A percentile compares a stretch with the other conserved stretches of the same genome.
Evolutionary conservation across 2,888 invertebrate genomes (phyloP).

Genomic region (Pheosia tremula): DNA sequence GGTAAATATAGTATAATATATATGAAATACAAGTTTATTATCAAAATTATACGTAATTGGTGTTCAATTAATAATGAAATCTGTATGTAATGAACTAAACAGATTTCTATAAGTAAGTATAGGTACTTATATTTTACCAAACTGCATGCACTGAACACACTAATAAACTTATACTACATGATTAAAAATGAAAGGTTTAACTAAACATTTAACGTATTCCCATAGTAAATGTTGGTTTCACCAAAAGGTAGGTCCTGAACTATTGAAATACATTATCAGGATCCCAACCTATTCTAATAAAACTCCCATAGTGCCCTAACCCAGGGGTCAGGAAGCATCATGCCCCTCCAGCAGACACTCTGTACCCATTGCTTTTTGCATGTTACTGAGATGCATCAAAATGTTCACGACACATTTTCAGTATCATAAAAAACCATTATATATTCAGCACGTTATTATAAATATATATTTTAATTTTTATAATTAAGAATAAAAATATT

Average conservation of each 20-base stretch:
- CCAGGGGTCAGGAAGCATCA: constrained; percentile 30
- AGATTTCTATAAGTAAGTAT: too few species aligned
- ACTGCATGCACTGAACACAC: too few species aligned
- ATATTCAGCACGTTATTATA: constrained; percentile 34
- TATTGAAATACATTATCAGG: not conserved
- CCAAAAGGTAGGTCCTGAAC: not conserved
- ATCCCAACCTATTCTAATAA: constrained; percentile 13
- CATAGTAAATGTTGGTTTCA: too few species aligned
- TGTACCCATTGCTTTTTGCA: constrained; percentile 44
- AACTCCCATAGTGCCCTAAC: constrained; percentile 19
- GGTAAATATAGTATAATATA: too few species aligned
- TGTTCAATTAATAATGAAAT: too few species aligned
- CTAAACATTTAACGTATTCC: too few species aligned
- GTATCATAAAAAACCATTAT: constrained; percentile 41
- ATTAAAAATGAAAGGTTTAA: too few species aligned
- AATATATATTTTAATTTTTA: constrained; percentile 36
- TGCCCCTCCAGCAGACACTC: constrained; percentile 40
- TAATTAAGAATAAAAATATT: constrained; percentile 27
- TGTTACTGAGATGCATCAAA: constrained; percentile 35
- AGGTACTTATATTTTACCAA: too few species aligned
- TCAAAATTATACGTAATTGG: too few species aligned
- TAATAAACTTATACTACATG: too few species aligned
- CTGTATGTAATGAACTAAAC: too few species aligned
- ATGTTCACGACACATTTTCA: constrained; percentile 56
- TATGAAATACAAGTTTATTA: too few species aligned